Evolutionary conservation across 2,797 vertebrate genomes (phyloP), one percentile per base, ranked within the genome.

Genomic region (Gambelia wislizenii): DNA sequence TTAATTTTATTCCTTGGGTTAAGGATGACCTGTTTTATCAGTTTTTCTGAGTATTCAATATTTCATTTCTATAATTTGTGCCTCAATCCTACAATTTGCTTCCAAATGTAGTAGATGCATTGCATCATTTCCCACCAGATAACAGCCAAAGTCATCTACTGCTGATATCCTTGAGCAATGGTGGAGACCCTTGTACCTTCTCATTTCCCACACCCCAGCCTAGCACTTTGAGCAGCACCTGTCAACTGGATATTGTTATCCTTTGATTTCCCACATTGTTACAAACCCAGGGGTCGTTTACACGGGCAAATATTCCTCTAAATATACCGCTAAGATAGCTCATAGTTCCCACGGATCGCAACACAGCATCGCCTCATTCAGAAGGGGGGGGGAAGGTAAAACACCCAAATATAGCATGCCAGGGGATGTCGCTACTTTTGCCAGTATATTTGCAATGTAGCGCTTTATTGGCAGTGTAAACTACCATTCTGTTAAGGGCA

Each of bases 1-100:
- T 88, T 88, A 56, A 82, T 14, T 25, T 87, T 69, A 85, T 59
- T 59, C 18, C 77, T 91, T 87, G 87, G 88, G 91, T 91, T 33
- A 67, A 67, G 30, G 64, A 67, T 67, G 86, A 70, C 49, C 82
- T 61, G 13, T 54, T 87, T 89, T n/a, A 56, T 77, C 25, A 86
- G 84, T 91, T 93, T 91, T 89, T 87, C 3, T 86, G 91, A 85
- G 77, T 54, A 30, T 80, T 70, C 6, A 47, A 39, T 9, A 70
- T 89, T 47, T 18, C 64, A 44, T 70, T 70, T 59, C 20, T 44
- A 44, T 9, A 56, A 59, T 81, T 74, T 59, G 27, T 61, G 52
- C 33, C 6, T 56, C 30, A 75, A 47, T n/a, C 1, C 14, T n/a
- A 56, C 52, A 54, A 9, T 12, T 83, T 74, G 83, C 54, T 64